Percentiles rank a stretch among this genome's conserved stretches.
These are phyloP conservation scores for Carcharodon carcharias DNA, from an alignment of 2,797 vertebrate genomes.

Conservation along the genomic window DNA sequence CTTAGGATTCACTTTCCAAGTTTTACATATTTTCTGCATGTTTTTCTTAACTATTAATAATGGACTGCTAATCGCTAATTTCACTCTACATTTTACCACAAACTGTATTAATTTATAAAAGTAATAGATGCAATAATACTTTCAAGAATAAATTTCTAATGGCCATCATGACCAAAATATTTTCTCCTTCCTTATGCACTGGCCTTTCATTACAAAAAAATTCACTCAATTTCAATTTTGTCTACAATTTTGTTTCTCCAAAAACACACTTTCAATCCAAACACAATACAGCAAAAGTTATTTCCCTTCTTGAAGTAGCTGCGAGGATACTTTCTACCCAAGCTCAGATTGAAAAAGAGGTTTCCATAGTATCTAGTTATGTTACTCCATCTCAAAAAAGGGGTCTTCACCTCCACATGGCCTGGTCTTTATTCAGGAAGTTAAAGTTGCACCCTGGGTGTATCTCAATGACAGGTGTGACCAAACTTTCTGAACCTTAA, in stretches of 20 bases:
- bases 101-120: not conserved
- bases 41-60: not conserved
- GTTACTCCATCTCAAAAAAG: not conserved
- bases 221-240: not conserved
- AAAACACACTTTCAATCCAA: not conserved
- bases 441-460: not conserved
- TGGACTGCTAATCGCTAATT: not conserved
- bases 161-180: not conserved
- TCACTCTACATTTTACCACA: not conserved
- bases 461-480: not conserved
- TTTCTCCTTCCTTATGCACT: not conserved
- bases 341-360: not conserved
- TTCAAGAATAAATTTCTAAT: not conserved
- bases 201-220: not conserved
- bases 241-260: not conserved
- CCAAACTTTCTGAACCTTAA: too few species aligned
- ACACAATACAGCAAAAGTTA: not conserved
- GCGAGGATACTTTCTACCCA: not conserved
- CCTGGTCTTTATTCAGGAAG: not conserved
- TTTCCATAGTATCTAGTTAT: not conserved
- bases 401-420: not conserved
- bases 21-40: not conserved
- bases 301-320: not conserved
- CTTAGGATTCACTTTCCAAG: not conserved
- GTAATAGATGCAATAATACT: not conserved